phyloP scores from a whole-genome alignment of 2,888 invertebrate species.

The Stenodera caucasica region DNA sequence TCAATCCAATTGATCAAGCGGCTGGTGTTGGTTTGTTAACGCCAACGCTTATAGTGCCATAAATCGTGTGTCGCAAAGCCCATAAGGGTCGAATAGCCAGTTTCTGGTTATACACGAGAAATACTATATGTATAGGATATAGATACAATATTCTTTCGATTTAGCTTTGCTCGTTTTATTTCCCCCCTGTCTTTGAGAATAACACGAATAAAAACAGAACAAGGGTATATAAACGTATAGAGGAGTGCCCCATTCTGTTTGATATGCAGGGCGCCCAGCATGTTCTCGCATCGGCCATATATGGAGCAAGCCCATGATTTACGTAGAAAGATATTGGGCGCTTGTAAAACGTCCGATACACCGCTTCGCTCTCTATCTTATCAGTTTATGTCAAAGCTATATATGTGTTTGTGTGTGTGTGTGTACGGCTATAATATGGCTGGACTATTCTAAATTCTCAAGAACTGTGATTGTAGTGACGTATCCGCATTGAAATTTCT shows the following conservation, averaged over 20 bases:
- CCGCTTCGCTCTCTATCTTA: constrained; percentile 53
- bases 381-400: constrained; percentile 43
- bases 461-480: constrained; percentile 40
- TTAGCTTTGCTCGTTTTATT: no score
- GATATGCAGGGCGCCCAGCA: constrained; percentile 45
- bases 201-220: constrained; percentile 28
- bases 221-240: constrained; percentile 32
- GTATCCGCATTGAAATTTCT: constrained; percentile 39
- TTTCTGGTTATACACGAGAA: constrained; percentile 2
- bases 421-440: constrained; percentile 34
- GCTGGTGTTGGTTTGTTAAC: constrained; percentile 8
- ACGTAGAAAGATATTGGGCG: constrained; percentile 53
- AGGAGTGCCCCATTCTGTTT: constrained; percentile 39
- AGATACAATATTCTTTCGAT: no score
- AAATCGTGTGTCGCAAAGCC: constrained; percentile 9
- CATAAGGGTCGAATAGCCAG: constrained; percentile 7
- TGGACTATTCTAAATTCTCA: no score
- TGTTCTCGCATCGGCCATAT: constrained; percentile 47
- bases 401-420: no score
- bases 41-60: constrained; percentile 5
- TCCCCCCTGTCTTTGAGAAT: background rate
- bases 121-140: background rate
- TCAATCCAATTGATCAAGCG: constrained; percentile 8
- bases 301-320: constrained; percentile 52
- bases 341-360: constrained; percentile 52